Conservation (phyloP, 2,797 vertebrate species). For the Menidia menidia region DNA sequence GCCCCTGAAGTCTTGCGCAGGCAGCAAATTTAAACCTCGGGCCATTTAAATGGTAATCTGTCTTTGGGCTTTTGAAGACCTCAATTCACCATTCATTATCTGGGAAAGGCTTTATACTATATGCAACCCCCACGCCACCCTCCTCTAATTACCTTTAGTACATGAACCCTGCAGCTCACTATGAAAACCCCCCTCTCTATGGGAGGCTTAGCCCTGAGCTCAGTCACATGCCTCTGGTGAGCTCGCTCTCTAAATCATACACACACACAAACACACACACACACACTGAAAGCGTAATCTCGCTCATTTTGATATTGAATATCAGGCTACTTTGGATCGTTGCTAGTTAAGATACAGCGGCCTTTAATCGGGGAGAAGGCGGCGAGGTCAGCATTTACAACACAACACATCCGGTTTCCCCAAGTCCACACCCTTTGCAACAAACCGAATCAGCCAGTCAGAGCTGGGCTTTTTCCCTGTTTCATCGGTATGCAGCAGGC, state of each 20-base stretch:
- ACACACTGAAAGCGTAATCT: constrained; percentile 33
- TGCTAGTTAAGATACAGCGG: constrained; percentile 48
- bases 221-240: constrained; percentile 57
- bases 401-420: constrained; percentile 40
- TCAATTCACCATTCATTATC: constrained; percentile 71
- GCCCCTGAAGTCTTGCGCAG: constrained; percentile 50
- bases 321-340: constrained; percentile 42
- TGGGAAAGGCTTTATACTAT: constrained; percentile 64
- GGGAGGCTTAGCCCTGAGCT: constrained; percentile 56
- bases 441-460: background rate
- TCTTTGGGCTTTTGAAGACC: constrained; percentile 65
- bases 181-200: constrained; percentile 42
- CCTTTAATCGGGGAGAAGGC: constrained; percentile 33
- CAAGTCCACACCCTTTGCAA: background rate
- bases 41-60: constrained; percentile 83
- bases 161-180: constrained; percentile 56
- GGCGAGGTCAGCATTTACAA: constrained; percentile 32
- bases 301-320: constrained; percentile 63
- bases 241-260: constrained; percentile 48
- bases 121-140: constrained; percentile 23
- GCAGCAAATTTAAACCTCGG: constrained; percentile 68
- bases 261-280: constrained; percentile 18
- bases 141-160: constrained; percentile 75
- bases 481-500: constrained; percentile 19
- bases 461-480: background rate